A percentile compares a stretch with the other conserved stretches of the same genome.
Evolutionary conservation across 2,113 vertebrate species (phyloP).

Genomic region (Chaenocephalus aceratus): DNA sequence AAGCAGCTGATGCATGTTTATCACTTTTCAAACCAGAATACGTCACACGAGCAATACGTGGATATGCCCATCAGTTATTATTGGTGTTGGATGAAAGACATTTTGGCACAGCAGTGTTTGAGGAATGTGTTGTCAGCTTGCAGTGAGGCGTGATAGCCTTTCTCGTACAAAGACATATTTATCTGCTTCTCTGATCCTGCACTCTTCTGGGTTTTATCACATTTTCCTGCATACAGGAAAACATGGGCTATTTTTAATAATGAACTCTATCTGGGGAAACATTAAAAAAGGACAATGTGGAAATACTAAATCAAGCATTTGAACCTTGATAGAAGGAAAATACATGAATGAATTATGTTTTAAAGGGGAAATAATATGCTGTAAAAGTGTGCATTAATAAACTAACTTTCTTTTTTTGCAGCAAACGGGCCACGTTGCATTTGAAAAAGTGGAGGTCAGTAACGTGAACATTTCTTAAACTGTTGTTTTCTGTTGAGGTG

Average conservation of each 20-base stretch:
- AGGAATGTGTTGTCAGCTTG: neutral
- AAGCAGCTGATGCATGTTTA: neutral
- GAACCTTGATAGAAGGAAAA: neutral
- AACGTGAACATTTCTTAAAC: neutral
- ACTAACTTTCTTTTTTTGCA: slow-evolving; percentile 22
- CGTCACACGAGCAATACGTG: neutral
- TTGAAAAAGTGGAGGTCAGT: slow-evolving; percentile 72
- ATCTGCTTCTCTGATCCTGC: neutral
- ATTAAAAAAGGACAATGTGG: neutral
- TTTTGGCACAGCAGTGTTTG: neutral
- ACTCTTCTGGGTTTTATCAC: neutral
- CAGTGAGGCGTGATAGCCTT: neutral
- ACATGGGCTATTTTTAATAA: neutral
- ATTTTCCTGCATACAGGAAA: neutral
- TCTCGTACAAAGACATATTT: too few relatives aligned
- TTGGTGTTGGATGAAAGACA: too few relatives aligned
- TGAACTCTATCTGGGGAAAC: neutral
- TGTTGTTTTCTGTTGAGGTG: too few relatives aligned
- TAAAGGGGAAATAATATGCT: neutral
- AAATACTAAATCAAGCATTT: neutral
- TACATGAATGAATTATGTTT: neutral
- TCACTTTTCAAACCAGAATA: neutral
- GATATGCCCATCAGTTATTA: too few relatives aligned
- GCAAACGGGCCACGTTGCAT: slow-evolving; percentile 49
- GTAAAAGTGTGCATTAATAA: neutral